Evolutionary conservation across 2,797 vertebrate genomes (phyloP).

Genomic region (Danio tinwini): DNA sequence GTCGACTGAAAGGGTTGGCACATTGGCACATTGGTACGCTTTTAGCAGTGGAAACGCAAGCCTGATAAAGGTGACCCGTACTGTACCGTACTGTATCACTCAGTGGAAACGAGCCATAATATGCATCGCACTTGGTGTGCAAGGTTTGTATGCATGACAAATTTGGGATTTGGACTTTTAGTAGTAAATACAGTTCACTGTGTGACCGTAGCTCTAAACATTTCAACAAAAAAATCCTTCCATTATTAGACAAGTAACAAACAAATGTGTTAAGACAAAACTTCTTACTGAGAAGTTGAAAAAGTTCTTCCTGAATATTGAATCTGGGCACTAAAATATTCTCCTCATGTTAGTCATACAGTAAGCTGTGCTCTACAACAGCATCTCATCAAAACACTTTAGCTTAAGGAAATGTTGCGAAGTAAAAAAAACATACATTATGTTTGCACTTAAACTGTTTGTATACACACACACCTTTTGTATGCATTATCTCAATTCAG

Average conservation of each 20-base stretch:
- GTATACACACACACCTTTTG: constrained; percentile 35
- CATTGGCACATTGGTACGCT: too few relatives aligned
- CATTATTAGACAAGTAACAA: neutral
- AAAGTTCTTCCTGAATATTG: neutral
- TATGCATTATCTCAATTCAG: constrained; percentile 55
- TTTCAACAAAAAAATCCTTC: neutral
- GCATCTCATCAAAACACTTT: constrained; percentile 1
- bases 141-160: too few relatives aligned
- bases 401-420: constrained; percentile 8
- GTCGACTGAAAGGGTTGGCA: too few relatives aligned
- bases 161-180: too few relatives aligned
- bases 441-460: constrained; percentile 1
- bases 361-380: neutral
- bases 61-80: too few relatives aligned
- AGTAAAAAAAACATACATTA: neutral
- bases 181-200: too few relatives aligned
- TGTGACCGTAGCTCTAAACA: too few relatives aligned
- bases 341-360: neutral
- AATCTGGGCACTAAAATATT: neutral
- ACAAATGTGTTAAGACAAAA: constrained; percentile 2
- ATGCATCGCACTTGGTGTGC: too few relatives aligned
- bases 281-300: neutral
- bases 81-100: too few relatives aligned
- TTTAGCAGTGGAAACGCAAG: too few relatives aligned
- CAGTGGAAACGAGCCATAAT: too few relatives aligned